A percentile compares a stretch with the other conserved stretches of the same genome.
Conservation (phyloP, 2,797 vertebrate genomes). For the Atherinosoma microstoma region DNA sequence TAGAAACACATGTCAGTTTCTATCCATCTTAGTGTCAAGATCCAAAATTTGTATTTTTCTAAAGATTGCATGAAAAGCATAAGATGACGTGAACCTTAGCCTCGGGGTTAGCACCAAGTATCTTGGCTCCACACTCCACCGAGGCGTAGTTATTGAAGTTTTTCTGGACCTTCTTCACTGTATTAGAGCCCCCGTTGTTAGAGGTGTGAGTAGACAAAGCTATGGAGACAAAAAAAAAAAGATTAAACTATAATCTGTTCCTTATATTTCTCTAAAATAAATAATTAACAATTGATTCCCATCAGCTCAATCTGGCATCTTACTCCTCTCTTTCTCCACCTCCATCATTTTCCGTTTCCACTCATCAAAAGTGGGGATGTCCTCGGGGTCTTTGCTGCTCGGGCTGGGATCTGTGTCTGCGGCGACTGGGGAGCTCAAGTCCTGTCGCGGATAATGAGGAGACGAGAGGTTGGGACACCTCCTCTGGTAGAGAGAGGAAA, state of each 20-base stretch:
- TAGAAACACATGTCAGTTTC: neutral
- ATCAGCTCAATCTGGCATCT: slow-evolving; percentile 19
- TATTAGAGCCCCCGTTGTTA: slow-evolving; percentile 83
- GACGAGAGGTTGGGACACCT: slow-evolving; percentile 51
- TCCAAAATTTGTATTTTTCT: neutral
- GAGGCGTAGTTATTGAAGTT: slow-evolving; percentile 98
- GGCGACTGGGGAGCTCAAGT: slow-evolving; percentile 34
- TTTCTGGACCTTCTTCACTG: slow-evolving; percentile 92
- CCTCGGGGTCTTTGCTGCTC: slow-evolving; percentile 84
- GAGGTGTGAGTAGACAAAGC: slow-evolving; percentile 90
- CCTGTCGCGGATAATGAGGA: slow-evolving; percentile 69
- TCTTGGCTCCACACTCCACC: slow-evolving; percentile 97
- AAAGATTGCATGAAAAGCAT: neutral
- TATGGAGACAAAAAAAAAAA: slow-evolving; percentile 5
- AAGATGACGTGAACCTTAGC: slow-evolving; percentile 89
- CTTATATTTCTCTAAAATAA: neutral
- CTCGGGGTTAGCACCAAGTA: slow-evolving; percentile 93
- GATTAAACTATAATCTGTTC: neutral
- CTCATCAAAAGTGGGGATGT: slow-evolving; percentile 98
- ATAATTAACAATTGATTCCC: neutral
- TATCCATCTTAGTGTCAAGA: neutral
- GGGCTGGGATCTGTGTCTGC: slow-evolving; percentile 66
- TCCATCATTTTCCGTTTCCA: slow-evolving; percentile 98
- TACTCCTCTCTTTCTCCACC: slow-evolving; percentile 97
- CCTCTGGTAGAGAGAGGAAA: slow-evolving; percentile 30